Percentiles rank a stretch among this genome's conserved stretches.
phyloP scores from a whole-genome alignment of 2,113 vertebrate genomes.

The Limnothrissa miodon region DNA sequence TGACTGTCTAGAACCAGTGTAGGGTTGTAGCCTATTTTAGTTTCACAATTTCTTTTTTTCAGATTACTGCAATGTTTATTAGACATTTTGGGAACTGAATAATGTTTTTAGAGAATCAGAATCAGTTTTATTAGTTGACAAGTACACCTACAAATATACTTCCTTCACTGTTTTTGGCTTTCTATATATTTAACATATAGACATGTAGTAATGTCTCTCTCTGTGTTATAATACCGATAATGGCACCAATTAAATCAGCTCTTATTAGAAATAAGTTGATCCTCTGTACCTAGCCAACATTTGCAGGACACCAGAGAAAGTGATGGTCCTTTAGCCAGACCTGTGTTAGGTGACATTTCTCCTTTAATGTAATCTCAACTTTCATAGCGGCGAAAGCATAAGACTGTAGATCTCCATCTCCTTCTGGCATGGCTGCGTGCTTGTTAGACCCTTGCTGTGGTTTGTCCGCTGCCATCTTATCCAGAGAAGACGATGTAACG shows the following conservation, averaged over 20 bases:
- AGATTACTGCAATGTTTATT: neutral
- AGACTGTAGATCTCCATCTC: constrained; percentile 1
- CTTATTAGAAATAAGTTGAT: neutral
- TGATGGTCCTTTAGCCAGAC: neutral
- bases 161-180: too few species aligned
- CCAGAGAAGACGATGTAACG: constrained; percentile 48
- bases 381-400: neutral
- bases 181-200: too few species aligned
- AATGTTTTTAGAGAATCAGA: too few species aligned
- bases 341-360: neutral
- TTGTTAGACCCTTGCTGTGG: neutral
- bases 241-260: neutral
- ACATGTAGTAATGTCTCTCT: neutral
- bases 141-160: too few species aligned
- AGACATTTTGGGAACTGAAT: too few species aligned
- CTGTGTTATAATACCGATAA: neutral
- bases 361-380: neutral
- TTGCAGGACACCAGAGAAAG: neutral
- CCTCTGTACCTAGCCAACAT: neutral
- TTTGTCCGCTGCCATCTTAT: constrained; percentile 52
- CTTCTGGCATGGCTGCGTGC: neutral
- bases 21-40: too few species aligned
- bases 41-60: neutral
- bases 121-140: too few species aligned
- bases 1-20: neutral